Evolutionary conservation across 2,888 invertebrate species (phyloP).

Genomic region (Drosophila seclusa): DNA sequence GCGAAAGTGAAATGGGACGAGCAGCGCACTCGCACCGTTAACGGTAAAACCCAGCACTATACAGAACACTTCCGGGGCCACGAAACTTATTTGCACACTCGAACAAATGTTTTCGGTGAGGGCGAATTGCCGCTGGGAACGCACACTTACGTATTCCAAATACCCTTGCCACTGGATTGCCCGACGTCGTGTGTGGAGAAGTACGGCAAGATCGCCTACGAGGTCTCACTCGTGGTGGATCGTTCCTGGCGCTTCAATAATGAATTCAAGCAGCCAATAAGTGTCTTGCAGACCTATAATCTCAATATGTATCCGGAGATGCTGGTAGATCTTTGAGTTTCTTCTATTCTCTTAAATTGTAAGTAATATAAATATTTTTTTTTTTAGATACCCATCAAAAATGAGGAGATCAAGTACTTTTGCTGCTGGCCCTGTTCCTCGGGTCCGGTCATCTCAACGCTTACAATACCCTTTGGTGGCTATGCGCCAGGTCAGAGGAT

Average conservation of each 20-base stretch:
- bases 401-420: constrained; percentile 61
- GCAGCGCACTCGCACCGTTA: constrained; percentile 18
- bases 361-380: background rate
- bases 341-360: background rate
- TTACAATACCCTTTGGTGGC: constrained; percentile 87
- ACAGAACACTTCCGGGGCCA: constrained; percentile 48
- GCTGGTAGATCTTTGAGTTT: constrained; percentile 85
- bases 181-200: constrained; percentile 91
- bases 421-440: constrained; percentile 74
- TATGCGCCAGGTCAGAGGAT: constrained; percentile 90
- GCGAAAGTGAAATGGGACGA: constrained; percentile 73
- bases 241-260: constrained; percentile 79
- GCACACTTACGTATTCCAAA: constrained; percentile 90
- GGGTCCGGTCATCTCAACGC: constrained; percentile 58
- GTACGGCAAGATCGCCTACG: constrained; percentile 90
- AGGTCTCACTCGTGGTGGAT: constrained; percentile 90
- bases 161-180: constrained; percentile 86
- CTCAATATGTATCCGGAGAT: constrained; percentile 90
- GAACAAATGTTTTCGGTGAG: constrained; percentile 49
- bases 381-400: constrained; percentile 46
- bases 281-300: constrained; percentile 91
- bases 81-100: constrained; percentile 54
- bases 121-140: constrained; percentile 58
- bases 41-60: constrained; percentile 46
- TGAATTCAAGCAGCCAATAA: constrained; percentile 86